Evolutionary conservation across 2,113 vertebrate genomes (phyloP).

Genomic region (Tenrec ecaudatus): DNA sequence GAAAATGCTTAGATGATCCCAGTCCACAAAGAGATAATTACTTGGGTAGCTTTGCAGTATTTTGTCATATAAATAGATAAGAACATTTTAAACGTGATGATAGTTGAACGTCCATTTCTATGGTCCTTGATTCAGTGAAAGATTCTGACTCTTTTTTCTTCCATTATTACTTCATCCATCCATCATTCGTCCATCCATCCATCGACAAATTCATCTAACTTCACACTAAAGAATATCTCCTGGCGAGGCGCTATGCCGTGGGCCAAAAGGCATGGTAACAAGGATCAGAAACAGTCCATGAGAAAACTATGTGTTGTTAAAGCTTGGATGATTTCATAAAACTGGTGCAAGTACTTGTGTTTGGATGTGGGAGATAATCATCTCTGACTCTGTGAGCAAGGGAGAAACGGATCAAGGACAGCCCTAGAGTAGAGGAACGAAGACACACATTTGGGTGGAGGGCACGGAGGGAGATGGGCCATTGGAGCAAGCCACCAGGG

Average conservation of each 20-base stretch:
- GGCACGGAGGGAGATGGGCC: conserved; percentile 6
- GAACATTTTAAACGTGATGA: not conserved
- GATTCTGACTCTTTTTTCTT: not conserved
- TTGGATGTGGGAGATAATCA: not conserved
- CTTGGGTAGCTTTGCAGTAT: not conserved
- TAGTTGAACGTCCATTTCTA: conserved; percentile 12
- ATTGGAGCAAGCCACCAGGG: too few relatives aligned
- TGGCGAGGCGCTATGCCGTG: not conserved
- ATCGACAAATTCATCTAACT: not conserved
- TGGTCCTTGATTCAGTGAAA: not conserved
- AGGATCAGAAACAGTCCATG: not conserved
- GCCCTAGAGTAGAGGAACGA: not conserved
- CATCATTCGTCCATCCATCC: not conserved
- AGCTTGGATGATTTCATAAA: conserved; percentile 8
- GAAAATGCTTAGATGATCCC: not conserved
- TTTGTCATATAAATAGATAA: conserved; percentile 43
- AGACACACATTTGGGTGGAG: not conserved
- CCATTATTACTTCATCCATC: not conserved
- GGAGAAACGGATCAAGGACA: not conserved
- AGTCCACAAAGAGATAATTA: not conserved
- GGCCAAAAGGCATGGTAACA: not conserved
- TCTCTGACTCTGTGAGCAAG: not conserved
- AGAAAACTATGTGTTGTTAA: conserved; percentile 26
- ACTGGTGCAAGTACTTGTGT: not conserved
- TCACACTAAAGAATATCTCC: not conserved